Evolutionary conservation across 2,888 invertebrate genomes (phyloP), one percentile per base, ranked within the genome.

Genomic region (Nycteola revayana): DNA sequence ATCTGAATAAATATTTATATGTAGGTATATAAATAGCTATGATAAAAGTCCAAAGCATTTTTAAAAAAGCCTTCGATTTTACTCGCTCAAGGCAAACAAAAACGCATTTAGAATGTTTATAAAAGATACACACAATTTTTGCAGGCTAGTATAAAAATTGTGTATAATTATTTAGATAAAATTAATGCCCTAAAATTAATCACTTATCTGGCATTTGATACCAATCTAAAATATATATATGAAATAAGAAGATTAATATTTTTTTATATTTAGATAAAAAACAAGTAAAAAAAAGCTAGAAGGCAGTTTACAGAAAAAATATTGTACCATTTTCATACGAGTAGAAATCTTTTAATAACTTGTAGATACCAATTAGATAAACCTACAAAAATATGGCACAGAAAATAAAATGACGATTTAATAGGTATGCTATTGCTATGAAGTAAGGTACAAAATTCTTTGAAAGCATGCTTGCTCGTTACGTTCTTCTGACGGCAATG

Each of bases 91-190:
- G 86, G 87, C 86, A 67, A 75, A 74, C 73, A 84, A 87, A 88
- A 87, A 84, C 60, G 78, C 78, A 6, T 54, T 53, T 42, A 52
- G 72, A 72, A 75, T 64, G 49, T 49, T 56, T 49, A 21, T 5
- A 21, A 38, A 20, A 29, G 27, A 34, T 75, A 85, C 87, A 88
- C 87, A 85, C 79, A 61, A 76, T 85, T 79, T 88, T 86, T 87
- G 82, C 85, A 86, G 82, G 55, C 39, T 42, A 68, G 80, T 85
- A 80, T 87, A 87, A 86, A 86, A 87, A 86, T 73, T 85, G 87
- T 87, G 80, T 77, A 73, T 24, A 48, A 49, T 32, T 32, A 45
- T 25, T 42, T 42, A 28, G 14, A 28, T 17, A 10, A 33, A 5
- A 20, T 31, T 21, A 3, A 22, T 24, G 33, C 20, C 34, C 29